Percentiles rank a stretch among this genome's conserved stretches.
These are phyloP conservation scores for Aphyosemion australe DNA, from an alignment of 2,113 vertebrate species.

Conservation along the genomic window DNA sequence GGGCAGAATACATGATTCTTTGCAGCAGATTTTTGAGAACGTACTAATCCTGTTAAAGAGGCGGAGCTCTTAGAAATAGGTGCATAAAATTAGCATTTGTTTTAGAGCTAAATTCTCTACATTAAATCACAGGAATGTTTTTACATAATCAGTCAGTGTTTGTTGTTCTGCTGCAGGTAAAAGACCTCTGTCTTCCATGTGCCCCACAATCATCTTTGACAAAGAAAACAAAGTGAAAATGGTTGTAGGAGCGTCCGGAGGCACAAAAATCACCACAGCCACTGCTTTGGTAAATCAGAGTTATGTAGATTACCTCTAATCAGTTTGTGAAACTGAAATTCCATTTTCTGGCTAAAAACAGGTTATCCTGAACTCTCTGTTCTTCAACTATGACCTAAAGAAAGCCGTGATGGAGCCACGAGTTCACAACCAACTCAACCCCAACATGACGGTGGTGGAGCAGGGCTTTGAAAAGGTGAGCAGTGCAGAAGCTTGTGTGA, in stretches of 20 bases:
- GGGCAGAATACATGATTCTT: too few relatives aligned
- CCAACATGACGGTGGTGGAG: conserved; percentile 84
- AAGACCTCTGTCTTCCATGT: conserved; percentile 92
- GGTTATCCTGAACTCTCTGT: conserved; percentile 89
- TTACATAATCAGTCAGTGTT: background rate
- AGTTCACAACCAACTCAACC: conserved; percentile 91
- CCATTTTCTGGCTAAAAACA: conserved; percentile 52
- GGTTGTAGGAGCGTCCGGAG: conserved; percentile 94
- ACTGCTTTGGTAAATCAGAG: conserved; percentile 85
- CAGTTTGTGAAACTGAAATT: background rate
- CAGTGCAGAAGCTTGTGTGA: too few relatives aligned
- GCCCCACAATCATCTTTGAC: conserved; percentile 88
- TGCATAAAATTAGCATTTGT: too few relatives aligned
- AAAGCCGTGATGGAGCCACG: conserved; percentile 86
- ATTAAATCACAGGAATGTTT: background rate
- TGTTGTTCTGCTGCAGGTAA: conserved; percentile 82
- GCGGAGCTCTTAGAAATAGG: too few relatives aligned
- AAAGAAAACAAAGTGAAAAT: conserved; percentile 85
- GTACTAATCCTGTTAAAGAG: too few relatives aligned
- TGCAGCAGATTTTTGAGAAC: too few relatives aligned
- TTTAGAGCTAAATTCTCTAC: too few relatives aligned
- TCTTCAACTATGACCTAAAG: conserved; percentile 91
- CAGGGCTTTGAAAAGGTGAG: conserved; percentile 76
- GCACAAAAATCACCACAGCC: conserved; percentile 93
- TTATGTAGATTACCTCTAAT: background rate